Conservation (phyloP, 2,888 invertebrate genomes). For the Yponomeuta malinellus region DNA sequence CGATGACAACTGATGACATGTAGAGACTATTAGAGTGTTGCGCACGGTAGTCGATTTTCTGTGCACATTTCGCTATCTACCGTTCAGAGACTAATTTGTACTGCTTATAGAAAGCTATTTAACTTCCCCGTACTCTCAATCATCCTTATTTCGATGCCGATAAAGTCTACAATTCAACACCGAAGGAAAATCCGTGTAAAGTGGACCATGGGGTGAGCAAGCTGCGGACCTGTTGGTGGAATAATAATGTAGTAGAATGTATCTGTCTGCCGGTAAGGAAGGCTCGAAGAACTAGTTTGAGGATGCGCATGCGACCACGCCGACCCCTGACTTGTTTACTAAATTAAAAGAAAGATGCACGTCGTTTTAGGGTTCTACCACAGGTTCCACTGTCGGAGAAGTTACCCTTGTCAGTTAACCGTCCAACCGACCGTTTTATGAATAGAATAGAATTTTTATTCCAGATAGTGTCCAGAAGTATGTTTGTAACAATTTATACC, state of each 20-base stretch:
- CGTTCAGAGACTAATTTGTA: not conserved
- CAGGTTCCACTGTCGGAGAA: no score
- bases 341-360: not conserved
- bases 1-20: no score
- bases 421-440: no score
- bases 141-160: not conserved
- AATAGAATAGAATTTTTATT: no score
- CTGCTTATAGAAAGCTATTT: not conserved
- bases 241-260: constrained; percentile 2
- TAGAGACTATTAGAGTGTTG: no score
- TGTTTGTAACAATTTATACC: no score
- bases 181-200: not conserved
- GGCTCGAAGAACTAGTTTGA: not conserved
- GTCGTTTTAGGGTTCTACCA: not conserved
- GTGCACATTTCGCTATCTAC: not conserved
- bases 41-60: not conserved
- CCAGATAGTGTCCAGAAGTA: no score
- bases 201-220: not conserved
- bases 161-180: not conserved
- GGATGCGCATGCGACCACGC: not conserved
- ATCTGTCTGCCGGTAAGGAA: not conserved
- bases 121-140: not conserved
- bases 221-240: constrained; percentile 1
- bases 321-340: not conserved
- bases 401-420: no score